Evolutionary conservation across 2,888 invertebrate species (phyloP), one percentile per base, ranked within the genome.

Genomic region (Nomada fucata): DNA sequence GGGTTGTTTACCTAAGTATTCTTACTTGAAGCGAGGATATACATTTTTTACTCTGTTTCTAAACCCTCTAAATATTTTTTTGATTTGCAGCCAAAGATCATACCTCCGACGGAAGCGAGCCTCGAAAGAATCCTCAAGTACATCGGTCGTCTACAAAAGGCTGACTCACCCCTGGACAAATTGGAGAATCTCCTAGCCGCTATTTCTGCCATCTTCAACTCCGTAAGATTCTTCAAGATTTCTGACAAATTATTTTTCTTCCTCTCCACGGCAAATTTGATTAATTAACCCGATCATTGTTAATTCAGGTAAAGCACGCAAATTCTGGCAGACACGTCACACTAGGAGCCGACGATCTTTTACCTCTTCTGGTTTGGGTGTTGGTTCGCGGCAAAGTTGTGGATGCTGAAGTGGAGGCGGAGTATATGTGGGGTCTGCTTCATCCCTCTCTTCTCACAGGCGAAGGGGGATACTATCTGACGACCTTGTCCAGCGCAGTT

Each of bases 401-500:
- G 10, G 97, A 98, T 47, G 98, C 98, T 0, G 99, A 99, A 94
- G 96, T 99, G 76, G 99, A 99, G 93, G 98, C 98, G 0, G 98
- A 98, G 92, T 97, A 98, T 93, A 99, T 99, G 98, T 98, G 98
- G 95, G 98, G 97, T 2, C 95, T 99, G 55, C 94, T 99, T 52
- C 99, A 99, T 79, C 98, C 98, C 1, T 98, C 98, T 0, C 94
- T 99, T 70, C 95, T 98, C 67, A 97, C 97, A 0, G 98, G 98
- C 3, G 98, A 99, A 93, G 98, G 98, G 0, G 98, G 98, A 5
- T 99, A 99, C 94, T 99, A 99, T 93, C 95, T 99, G 79, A 98
- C 99, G 0, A 97, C 98, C 0, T 95, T 99, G 71, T 98, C 98
- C 92, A 98, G 98, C 73, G 99, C 99, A 26, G 98, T 99, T 0